These are phyloP conservation scores for Epizoanthus scotinus DNA, from an alignment of 92 coral and sea anemone species.

Conservation along the genomic window DNA sequence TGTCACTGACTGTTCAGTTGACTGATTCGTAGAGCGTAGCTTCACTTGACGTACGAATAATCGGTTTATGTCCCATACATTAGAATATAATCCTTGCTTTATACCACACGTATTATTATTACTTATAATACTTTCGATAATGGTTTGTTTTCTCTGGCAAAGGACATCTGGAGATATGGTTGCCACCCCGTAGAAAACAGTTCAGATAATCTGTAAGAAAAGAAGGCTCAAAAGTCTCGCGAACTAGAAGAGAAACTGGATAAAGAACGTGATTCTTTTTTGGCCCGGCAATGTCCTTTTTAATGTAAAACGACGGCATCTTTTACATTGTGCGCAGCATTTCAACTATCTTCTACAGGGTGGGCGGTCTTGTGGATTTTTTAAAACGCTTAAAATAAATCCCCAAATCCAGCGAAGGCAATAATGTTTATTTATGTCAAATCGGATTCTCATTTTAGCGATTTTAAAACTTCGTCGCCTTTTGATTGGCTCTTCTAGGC, in stretches of 20 bases:
- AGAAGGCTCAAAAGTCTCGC: too few species aligned
- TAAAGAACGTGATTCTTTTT: too few species aligned
- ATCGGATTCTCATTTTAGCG: slow-evolving; percentile 13
- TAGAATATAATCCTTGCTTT: background rate
- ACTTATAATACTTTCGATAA: background rate
- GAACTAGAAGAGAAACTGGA: too few species aligned
- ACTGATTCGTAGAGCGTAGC: background rate
- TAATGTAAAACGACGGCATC: too few species aligned
- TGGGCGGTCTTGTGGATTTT: background rate
- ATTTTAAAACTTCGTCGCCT: background rate
- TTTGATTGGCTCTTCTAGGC: slow-evolving; percentile 39
- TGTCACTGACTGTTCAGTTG: background rate
- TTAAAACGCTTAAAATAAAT: slow-evolving; percentile 15
- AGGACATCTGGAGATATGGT: background rate
- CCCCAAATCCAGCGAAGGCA: slow-evolving; percentile 2
- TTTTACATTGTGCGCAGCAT: too few species aligned
- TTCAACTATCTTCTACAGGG: too few species aligned
- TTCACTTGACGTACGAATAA: background rate
- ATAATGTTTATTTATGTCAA: slow-evolving; percentile 34
- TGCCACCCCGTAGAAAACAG: too few species aligned
- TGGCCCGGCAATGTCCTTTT: too few species aligned
- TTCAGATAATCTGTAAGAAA: too few species aligned
- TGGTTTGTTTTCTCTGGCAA: slow-evolving; percentile 8
- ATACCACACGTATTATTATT: background rate
- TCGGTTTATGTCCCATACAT: slow-evolving; percentile 5